phyloP scores from a whole-genome alignment of 2,888 invertebrate species.

The Choreutis nemorana region DNA sequence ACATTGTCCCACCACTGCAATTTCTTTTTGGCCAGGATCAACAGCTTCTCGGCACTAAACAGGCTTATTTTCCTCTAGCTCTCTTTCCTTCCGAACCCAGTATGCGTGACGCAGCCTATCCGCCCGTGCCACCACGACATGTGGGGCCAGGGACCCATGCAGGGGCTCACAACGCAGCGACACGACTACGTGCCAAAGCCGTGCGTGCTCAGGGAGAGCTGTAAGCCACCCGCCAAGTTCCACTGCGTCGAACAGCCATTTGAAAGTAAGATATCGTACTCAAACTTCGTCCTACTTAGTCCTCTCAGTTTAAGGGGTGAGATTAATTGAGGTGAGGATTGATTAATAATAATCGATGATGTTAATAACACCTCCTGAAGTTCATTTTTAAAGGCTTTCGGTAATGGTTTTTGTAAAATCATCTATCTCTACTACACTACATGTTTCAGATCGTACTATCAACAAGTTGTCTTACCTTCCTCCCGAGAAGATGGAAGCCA shows the following conservation, averaged over 20 bases:
- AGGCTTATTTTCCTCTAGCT: constrained; percentile 33
- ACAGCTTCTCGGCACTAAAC: neutral
- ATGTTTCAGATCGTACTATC: constrained; percentile 62
- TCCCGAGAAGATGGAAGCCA: constrained; percentile 45
- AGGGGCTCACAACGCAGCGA: constrained; percentile 76
- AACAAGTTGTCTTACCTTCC: constrained; percentile 70
- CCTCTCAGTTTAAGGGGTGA: too few species aligned
- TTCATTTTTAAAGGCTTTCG: neutral
- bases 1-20: too few species aligned
- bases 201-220: constrained; percentile 45
- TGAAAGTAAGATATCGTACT: constrained; percentile 41
- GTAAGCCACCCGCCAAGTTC: constrained; percentile 41
- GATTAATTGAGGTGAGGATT: too few species aligned
- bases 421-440: neutral
- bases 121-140: constrained; percentile 71
- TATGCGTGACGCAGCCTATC: constrained; percentile 66
- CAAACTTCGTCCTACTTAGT: too few species aligned
- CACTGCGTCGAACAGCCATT: constrained; percentile 44
- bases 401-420: constrained; percentile 1
- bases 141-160: constrained; percentile 73
- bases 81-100: constrained; percentile 67
- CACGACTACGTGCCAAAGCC: constrained; percentile 78
- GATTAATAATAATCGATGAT: neutral
- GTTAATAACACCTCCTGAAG: constrained; percentile 1
- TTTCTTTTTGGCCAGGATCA: too few species aligned